A percentile compares a stretch with the other conserved stretches of the same genome.
Conservation (phyloP, 1,140 invertebrate species). For the Mactra quadrangularis region DNA sequence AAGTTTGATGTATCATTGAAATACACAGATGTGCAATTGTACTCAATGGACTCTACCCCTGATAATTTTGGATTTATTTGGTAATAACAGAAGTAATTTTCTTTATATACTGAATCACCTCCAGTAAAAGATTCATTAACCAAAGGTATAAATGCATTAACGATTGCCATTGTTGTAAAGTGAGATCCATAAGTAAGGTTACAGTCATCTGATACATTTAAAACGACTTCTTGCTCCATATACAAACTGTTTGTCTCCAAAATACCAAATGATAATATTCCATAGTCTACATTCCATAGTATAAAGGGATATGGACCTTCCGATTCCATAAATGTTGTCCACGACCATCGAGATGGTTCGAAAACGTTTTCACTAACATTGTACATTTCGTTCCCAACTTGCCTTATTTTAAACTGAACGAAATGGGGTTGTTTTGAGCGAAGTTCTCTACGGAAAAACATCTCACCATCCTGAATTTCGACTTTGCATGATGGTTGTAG, state of each 20-base stretch:
- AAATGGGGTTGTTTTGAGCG: not conserved
- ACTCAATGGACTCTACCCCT: not conserved
- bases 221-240: not conserved
- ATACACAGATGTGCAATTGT: not conserved
- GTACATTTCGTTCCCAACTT: not conserved
- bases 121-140: not conserved
- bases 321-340: constrained; percentile 9
- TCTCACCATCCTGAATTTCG: too few species aligned
- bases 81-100: constrained; percentile 19
- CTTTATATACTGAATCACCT: not conserved
- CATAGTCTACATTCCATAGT: constrained; percentile 37
- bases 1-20: not conserved
- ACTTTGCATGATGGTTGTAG: too few species aligned
- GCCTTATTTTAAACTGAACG: not conserved
- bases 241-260: constrained; percentile 10
- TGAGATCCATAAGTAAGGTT: not conserved
- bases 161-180: not conserved
- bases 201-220: not conserved
- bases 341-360: constrained; percentile 9
- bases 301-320: constrained; percentile 21
- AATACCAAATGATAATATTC: constrained; percentile 12
- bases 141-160: not conserved
- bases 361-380: not conserved
- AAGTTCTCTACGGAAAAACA: not conserved
- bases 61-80: not conserved